These are phyloP conservation scores for Tineola bisselliella DNA, from an alignment of 2,888 invertebrate species.

Conservation along the genomic window DNA sequence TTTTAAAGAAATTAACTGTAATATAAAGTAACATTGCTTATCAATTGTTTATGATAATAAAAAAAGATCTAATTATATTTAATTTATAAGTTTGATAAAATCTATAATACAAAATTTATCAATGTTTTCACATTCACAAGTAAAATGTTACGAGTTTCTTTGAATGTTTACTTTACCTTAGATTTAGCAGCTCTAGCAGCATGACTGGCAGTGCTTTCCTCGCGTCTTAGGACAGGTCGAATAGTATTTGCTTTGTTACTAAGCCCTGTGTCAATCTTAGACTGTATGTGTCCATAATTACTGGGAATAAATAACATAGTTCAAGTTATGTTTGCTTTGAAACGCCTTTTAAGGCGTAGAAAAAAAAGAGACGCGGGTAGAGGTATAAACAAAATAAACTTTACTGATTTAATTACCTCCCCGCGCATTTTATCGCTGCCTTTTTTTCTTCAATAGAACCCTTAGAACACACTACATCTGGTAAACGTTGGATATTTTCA, in stretches of 20 bases:
- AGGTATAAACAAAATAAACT: not conserved
- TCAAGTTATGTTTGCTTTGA: too few relatives aligned
- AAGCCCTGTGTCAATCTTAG: constrained; percentile 55
- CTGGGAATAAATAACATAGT: constrained; percentile 23
- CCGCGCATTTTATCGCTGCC: constrained; percentile 28
- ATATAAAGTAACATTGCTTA: not conserved
- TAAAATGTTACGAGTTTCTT: too few relatives aligned
- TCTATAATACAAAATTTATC: too few relatives aligned
- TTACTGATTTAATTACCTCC: constrained; percentile 29
- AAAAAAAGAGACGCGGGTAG: not conserved
- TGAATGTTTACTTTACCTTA: too few relatives aligned
- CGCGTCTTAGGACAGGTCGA: constrained; percentile 44
- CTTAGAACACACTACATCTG: constrained; percentile 25
- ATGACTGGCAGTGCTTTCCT: constrained; percentile 51
- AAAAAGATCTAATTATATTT: too few relatives aligned
- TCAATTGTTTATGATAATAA: too few relatives aligned
- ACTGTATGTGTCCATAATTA: constrained; percentile 56
- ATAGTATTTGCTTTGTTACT: constrained; percentile 28
- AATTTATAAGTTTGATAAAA: too few relatives aligned
- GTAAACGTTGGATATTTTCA: constrained; percentile 28
- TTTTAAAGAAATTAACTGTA: not conserved
- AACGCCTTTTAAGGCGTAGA: not conserved
- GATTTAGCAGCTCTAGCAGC: constrained; percentile 41
- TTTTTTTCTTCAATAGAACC: constrained; percentile 25
- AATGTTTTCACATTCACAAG: too few relatives aligned